Conservation (phyloP, 1,140 invertebrate genomes). For the Eueides isabella region DNA sequence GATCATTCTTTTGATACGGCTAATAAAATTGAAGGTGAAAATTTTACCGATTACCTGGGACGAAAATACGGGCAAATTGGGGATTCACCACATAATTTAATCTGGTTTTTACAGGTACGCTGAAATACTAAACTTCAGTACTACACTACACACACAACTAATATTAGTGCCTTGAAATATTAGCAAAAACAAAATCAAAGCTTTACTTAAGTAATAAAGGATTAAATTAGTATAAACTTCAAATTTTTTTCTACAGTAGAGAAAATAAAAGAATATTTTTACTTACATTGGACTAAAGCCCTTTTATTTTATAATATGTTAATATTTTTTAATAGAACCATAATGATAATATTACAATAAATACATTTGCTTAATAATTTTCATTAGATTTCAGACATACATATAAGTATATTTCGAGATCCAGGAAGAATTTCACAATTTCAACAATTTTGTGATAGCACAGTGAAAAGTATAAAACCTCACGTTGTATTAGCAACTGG, state of each 20-base stretch:
- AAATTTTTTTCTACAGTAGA: no score
- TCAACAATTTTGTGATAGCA: constrained; percentile 90
- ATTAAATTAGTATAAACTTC: no score
- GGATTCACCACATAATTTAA: constrained; percentile 83
- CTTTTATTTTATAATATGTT: background rate
- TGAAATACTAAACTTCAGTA: background rate
- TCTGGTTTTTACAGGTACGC: constrained; percentile 91
- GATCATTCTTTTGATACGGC: constrained; percentile 69
- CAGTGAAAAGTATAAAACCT: constrained; percentile 89
- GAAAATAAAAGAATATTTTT: no score
- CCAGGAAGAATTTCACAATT: constrained; percentile 88
- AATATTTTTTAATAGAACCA: background rate
- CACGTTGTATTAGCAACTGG: constrained; percentile 92
- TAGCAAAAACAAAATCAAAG: background rate
- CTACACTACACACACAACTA: no score
- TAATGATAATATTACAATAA: background rate
- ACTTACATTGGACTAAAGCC: no score
- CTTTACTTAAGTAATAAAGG: no score
- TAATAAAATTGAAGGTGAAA: constrained; percentile 56
- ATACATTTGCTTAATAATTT: background rate
- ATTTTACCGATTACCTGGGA: constrained; percentile 60
- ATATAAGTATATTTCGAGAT: constrained; percentile 94
- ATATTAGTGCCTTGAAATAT: no score
- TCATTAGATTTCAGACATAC: constrained; percentile 92
- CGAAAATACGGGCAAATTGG: constrained; percentile 79